Conservation (phyloP, 2,797 vertebrate genomes). For the Trematomus bernacchii region DNA sequence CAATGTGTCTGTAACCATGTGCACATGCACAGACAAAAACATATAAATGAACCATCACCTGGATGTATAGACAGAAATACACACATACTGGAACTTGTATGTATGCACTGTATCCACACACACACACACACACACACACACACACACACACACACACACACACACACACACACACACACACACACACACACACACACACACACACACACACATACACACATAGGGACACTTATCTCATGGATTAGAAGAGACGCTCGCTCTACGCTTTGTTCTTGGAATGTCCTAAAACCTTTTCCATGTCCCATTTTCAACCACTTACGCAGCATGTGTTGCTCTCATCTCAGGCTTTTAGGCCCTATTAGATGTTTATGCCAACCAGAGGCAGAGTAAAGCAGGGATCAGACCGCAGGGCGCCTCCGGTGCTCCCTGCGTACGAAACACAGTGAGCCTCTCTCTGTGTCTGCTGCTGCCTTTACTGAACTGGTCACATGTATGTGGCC, state of each 20-base stretch:
- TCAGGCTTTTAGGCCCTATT: constrained; percentile 74
- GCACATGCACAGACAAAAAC: no score
- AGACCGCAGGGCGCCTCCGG: constrained; percentile 54
- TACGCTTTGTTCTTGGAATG: constrained; percentile 71
- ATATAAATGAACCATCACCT: no score
- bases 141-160: background rate
- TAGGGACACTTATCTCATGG: constrained; percentile 49
- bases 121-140: background rate
- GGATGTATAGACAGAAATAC: no score
- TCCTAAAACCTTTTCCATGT: constrained; percentile 77
- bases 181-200: background rate
- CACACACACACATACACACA: no score
- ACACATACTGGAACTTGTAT: no score
- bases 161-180: background rate
- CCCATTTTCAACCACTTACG: constrained; percentile 76
- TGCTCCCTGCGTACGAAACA: constrained; percentile 53
- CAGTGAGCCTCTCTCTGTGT: constrained; percentile 49
- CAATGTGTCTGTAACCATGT: no score
- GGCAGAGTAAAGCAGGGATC: constrained; percentile 52
- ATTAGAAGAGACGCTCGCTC: constrained; percentile 56
- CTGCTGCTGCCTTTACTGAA: constrained; percentile 62
- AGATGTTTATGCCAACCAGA: constrained; percentile 67
- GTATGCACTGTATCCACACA: no score
- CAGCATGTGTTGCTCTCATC: constrained; percentile 70
- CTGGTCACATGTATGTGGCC: constrained; percentile 74